A percentile compares a stretch with the other conserved stretches of the same genome.
These are phyloP conservation scores for Gorsachius magnificus DNA, from an alignment of 2,797 vertebrate genomes.

Conservation along the genomic window DNA sequence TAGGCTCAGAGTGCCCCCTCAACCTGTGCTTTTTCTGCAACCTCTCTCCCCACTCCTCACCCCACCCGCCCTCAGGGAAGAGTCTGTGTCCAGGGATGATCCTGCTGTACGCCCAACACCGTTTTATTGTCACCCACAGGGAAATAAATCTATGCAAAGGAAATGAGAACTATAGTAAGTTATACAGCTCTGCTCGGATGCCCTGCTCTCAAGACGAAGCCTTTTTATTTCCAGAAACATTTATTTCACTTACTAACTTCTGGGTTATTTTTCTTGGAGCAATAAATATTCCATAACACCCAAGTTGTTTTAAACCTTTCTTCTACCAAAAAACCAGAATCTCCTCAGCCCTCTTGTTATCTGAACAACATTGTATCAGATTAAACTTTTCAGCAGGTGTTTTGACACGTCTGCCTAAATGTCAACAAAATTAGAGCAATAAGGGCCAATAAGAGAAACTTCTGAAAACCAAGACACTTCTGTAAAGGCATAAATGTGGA, in stretches of 20 bases:
- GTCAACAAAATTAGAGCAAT: neutral
- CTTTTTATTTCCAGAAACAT: slow-evolving; percentile 10
- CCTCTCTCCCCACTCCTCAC: neutral
- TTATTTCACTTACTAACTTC: neutral
- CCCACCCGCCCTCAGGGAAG: neutral
- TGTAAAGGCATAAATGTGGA: neutral
- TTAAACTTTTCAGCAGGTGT: slow-evolving; percentile 11
- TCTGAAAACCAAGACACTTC: neutral
- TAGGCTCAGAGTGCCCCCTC: neutral
- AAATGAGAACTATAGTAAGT: neutral
- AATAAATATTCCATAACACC: neutral
- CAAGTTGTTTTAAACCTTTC: neutral
- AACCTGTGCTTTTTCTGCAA: neutral
- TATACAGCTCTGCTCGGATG: neutral
- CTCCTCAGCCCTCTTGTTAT: neutral
- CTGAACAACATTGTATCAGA: neutral
- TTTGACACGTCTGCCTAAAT: neutral
- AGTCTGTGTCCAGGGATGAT: neutral
- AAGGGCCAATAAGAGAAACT: neutral
- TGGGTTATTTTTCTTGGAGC: neutral
- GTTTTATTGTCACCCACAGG: neutral
- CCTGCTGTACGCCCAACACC: neutral
- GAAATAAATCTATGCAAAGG: neutral
- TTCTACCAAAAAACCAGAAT: neutral
- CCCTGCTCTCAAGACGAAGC: fast-evolving